These are phyloP conservation scores for Axinella damicornis DNA, from an alignment of 37 sponge, comb jelly and placozoan species.

Conservation along the genomic window DNA sequence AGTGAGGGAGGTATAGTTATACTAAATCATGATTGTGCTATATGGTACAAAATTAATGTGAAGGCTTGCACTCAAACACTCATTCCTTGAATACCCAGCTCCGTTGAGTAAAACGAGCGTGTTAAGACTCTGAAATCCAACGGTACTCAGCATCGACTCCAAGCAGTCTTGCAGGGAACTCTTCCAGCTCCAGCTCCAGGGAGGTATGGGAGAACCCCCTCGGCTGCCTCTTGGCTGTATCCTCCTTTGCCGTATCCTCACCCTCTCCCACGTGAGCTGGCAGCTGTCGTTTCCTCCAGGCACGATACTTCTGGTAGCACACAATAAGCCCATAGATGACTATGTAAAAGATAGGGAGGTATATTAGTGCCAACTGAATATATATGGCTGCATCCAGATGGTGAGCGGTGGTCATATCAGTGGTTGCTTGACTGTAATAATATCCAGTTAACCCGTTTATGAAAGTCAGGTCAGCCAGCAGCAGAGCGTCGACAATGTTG, in stretches of 20 bases:
- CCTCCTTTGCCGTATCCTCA: too few relatives aligned
- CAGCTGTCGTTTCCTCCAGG: neutral
- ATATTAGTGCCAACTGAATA: slow-evolving; percentile 26
- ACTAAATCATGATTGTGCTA: too few relatives aligned
- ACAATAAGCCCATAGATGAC: slow-evolving; percentile 3
- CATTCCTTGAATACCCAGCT: too few relatives aligned
- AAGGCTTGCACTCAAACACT: too few relatives aligned
- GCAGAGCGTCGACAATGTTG: slow-evolving; percentile 55
- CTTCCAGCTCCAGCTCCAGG: too few relatives aligned
- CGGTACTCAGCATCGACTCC: neutral
- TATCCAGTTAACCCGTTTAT: slow-evolving; percentile 29
- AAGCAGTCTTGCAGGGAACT: slow-evolving; percentile 9
- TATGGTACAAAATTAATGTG: too few relatives aligned
- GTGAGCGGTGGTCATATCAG: neutral
- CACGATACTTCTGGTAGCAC: neutral
- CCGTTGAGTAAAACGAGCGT: too few relatives aligned
- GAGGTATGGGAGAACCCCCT: neutral
- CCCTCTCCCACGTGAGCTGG: neutral
- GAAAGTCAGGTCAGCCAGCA: slow-evolving; percentile 22
- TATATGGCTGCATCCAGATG: neutral
- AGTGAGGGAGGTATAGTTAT: too few relatives aligned
- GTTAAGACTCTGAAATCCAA: too few relatives aligned
- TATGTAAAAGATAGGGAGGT: slow-evolving; percentile 25
- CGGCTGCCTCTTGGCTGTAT: neutral
- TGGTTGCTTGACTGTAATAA: neutral